phyloP scores from a whole-genome alignment of 2,113 vertebrate genomes.

The Pollimyrus isidori region DNA sequence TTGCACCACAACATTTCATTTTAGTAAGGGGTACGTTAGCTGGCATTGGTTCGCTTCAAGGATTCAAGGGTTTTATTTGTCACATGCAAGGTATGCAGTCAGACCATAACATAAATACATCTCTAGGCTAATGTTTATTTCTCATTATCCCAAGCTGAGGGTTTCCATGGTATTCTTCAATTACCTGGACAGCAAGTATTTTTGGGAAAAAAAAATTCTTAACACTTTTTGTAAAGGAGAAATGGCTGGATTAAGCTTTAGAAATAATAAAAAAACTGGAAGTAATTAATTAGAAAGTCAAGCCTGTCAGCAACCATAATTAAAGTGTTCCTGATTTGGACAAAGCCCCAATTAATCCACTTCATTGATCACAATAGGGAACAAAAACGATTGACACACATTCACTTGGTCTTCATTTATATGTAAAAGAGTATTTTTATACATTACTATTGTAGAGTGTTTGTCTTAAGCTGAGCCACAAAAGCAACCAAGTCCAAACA shows the following conservation, averaged over 20 bases:
- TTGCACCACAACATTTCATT: not conserved
- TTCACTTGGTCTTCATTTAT: not conserved
- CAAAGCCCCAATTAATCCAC: not conserved
- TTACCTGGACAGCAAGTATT: not conserved
- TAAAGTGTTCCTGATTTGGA: conserved; percentile 6
- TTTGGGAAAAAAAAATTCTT: no score
- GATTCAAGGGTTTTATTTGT: not conserved
- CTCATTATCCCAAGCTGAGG: not conserved
- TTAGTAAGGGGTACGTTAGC: not conserved
- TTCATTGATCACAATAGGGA: not conserved
- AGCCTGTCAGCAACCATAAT: not conserved
- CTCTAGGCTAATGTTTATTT: not conserved
- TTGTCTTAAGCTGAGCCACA: not conserved
- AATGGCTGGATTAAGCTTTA: not conserved
- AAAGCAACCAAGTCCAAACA: not conserved
- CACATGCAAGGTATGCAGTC: not conserved
- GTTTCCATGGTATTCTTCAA: not conserved
- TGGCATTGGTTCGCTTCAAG: not conserved
- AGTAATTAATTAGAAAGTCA: not conserved
- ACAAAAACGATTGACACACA: not conserved
- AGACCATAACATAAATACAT: not conserved
- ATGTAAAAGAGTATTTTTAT: not conserved
- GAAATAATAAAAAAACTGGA: not conserved
- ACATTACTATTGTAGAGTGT: not conserved
- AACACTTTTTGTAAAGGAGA: not conserved